A percentile compares a stretch with the other conserved stretches of the same genome.
These are phyloP conservation scores for Amphipoea oculea DNA, from an alignment of 2,888 invertebrate genomes.

Conservation along the genomic window DNA sequence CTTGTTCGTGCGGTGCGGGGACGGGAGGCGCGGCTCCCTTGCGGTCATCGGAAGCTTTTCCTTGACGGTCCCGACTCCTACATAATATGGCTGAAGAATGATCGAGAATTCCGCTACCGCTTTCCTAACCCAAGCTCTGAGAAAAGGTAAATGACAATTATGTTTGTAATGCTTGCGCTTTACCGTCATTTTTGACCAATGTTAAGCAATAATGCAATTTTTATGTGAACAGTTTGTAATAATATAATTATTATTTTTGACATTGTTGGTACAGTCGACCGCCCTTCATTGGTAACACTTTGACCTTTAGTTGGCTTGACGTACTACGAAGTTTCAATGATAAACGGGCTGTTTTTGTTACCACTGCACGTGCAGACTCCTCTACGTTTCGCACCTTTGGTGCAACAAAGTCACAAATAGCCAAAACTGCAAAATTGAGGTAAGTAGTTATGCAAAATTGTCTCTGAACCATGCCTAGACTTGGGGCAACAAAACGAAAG, in stretches of 20 bases:
- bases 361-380: not conserved
- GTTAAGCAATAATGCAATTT: constrained; percentile 2
- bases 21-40: constrained; percentile 79
- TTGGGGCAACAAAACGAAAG: no score
- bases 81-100: constrained; percentile 83
- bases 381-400: not conserved
- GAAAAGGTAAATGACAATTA: constrained; percentile 42
- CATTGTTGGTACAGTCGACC: not conserved
- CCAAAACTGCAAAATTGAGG: no score
- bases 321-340: not conserved
- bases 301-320: not conserved
- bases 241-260: not conserved
- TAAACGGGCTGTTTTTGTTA: not conserved
- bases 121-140: constrained; percentile 78
- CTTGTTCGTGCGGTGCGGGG: constrained; percentile 79
- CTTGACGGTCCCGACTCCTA: constrained; percentile 83
- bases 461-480: no score
- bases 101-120: constrained; percentile 77
- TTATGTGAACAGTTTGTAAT: not conserved
- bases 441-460: no score
- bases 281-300: not conserved
- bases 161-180: not conserved
- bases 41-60: constrained; percentile 82
- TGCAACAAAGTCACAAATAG: no score
- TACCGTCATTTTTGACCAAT: not conserved